Base-by-base conservation (phyloP, 2,113 vertebrate species). In the Nothoprocta pentlandii region DNA sequence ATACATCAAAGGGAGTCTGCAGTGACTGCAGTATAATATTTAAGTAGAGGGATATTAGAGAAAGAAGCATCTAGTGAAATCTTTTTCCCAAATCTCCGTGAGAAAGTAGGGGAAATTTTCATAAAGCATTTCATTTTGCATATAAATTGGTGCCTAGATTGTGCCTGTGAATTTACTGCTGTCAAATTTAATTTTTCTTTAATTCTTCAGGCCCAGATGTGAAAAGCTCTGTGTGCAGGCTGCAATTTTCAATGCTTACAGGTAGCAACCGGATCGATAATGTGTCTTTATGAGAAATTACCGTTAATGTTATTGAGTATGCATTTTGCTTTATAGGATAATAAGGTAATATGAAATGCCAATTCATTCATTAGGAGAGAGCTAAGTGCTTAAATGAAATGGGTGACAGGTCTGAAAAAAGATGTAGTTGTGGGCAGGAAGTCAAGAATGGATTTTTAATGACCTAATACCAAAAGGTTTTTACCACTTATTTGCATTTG, bases 181-280 rank as follows among this genome's bases (percentile, higher is more conserved):
- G 98, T 99, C 99, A 99, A 99, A 99, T 99, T 98, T 99, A 99
- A 99, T 99, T 99, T 99, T 98, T 97, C 98, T 99, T 99, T 99
- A 99, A 99, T 99, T 99, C 99, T 99, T 99, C 99, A 99, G 98
- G 97, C 97, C 97, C 94, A 97, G 98, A 98, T 98, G 98, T 98
- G 98, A 98, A 98, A 97, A 98, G 97, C 98, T 97, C 96, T 96
- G 97, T 98, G 98, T 98, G 98, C 98, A 98, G 98, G 98, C 98
- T 98, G 98, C 98, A 98, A 98, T 98, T 99, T 99, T 98, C 98
- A 98, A 98, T 98, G 97, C 97, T 98, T 98, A 98, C 98, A 99
- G 98, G 99, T 98, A 98, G 97, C 97, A 97, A 96, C 97, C 70
- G 15, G 98, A 99, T 99, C 99, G 97, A 99, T 99, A 99, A 99